phyloP scores from a whole-genome alignment of 64 coral and sea anemone species.

The Pachyseris speciosa region DNA sequence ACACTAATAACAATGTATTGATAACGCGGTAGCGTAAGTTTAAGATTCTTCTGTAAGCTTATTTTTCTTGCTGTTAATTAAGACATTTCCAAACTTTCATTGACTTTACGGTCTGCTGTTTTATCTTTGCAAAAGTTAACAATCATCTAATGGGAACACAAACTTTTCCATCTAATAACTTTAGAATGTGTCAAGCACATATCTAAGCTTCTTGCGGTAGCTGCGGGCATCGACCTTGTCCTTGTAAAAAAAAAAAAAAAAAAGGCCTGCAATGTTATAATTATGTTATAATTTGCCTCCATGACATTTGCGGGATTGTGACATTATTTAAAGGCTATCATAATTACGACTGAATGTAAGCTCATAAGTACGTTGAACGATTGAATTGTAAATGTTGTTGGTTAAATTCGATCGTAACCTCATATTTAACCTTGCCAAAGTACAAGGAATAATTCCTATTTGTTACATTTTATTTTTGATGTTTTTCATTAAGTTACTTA shows the following conservation, averaged over 20 bases:
- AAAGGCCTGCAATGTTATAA: too few relatives aligned
- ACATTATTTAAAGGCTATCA: conserved; percentile 30
- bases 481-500: neutral
- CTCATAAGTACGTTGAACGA: neutral
- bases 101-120: neutral
- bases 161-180: neutral
- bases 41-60: too few relatives aligned
- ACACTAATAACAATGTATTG: neutral
- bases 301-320: neutral
- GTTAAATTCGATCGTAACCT: neutral
- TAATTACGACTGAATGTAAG: neutral
- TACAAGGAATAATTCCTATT: too few relatives aligned
- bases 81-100: neutral
- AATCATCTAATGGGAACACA: neutral
- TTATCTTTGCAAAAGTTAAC: neutral
- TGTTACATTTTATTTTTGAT: too few relatives aligned
- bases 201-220: neutral
- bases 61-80: neutral
- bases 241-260: too few relatives aligned
- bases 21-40: too few relatives aligned
- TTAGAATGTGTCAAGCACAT: neutral
- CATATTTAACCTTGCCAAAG: neutral
- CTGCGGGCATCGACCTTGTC: neutral
- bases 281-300: conserved; percentile 7
- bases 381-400: neutral